Conservation (phyloP, 2,888 invertebrate species). For the Hyalella azteca region DNA sequence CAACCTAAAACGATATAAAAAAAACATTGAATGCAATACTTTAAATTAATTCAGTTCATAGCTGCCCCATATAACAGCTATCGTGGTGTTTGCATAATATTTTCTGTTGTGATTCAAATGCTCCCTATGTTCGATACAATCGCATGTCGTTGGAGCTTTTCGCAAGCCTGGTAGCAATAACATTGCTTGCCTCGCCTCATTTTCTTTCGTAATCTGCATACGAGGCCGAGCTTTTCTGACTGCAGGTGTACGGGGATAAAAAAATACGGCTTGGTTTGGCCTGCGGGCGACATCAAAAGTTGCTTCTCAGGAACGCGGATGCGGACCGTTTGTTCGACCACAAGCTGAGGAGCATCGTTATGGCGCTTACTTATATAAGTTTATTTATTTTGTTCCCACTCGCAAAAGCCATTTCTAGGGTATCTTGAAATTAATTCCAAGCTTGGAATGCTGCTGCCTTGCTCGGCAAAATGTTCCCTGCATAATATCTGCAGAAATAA, state of each 20-base stretch:
- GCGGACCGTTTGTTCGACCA: conserved; percentile 6
- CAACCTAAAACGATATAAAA: too few species aligned
- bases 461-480: not conserved
- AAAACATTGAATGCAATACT: not conserved
- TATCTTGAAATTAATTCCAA: too few species aligned
- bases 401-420: too few species aligned
- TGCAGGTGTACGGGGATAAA: not conserved
- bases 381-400: too few species aligned
- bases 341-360: too few species aligned
- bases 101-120: conserved; percentile 33
- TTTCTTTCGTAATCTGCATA: conserved; percentile 22
- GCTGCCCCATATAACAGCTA: not conserved
- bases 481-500: not conserved
- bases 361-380: too few species aligned
- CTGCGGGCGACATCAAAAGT: not conserved
- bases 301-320: conserved; percentile 26
- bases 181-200: conserved; percentile 14
- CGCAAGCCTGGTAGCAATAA: conserved; percentile 16
- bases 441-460: not conserved
- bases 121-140: not conserved
- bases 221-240: conserved; percentile 3
- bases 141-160: not conserved
- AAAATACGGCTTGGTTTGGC: not conserved
- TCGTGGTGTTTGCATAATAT: conserved; percentile 16
- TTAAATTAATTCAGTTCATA: not conserved